Conservation (phyloP, 2,797 vertebrate genomes). For the Coendou prehensilis region DNA sequence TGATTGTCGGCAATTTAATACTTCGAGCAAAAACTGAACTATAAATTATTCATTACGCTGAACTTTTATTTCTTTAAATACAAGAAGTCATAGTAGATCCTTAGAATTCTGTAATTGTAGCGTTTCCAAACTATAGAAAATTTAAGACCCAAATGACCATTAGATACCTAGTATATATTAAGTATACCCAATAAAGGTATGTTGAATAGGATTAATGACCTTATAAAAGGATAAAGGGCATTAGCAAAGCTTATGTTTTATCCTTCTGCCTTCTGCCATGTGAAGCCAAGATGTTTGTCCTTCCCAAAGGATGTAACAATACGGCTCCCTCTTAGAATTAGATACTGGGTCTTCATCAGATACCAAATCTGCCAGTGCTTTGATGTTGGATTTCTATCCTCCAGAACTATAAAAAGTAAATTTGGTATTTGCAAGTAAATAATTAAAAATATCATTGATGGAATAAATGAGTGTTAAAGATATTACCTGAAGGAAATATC, state of each 20-base stretch:
- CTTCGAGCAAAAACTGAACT: not conserved
- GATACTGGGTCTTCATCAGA: not conserved
- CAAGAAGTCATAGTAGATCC: not conserved
- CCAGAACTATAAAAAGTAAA: no score
- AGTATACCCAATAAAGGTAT: not conserved
- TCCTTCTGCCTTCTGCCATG: not conserved
- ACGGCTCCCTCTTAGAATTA: not conserved
- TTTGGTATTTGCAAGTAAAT: not conserved
- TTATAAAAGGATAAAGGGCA: not conserved
- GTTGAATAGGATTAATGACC: not conserved
- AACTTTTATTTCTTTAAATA: not conserved
- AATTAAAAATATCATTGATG: not conserved
- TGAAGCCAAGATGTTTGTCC: not conserved
- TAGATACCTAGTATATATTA: not conserved
- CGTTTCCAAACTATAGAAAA: not conserved
- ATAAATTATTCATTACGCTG: not conserved
- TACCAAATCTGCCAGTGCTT: not conserved
- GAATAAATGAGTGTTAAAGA: not conserved
- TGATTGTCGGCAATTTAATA: not conserved
- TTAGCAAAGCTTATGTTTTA: not conserved
- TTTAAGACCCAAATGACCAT: not conserved
- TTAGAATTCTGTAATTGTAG: not conserved
- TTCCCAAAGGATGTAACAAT: not conserved
- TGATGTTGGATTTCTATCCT: not conserved
- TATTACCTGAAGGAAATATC: not conserved